Evolutionary conservation across 2,113 vertebrate genomes (phyloP), one percentile per base, ranked within the genome.

Genomic region (Leucopsar rothschildi): DNA sequence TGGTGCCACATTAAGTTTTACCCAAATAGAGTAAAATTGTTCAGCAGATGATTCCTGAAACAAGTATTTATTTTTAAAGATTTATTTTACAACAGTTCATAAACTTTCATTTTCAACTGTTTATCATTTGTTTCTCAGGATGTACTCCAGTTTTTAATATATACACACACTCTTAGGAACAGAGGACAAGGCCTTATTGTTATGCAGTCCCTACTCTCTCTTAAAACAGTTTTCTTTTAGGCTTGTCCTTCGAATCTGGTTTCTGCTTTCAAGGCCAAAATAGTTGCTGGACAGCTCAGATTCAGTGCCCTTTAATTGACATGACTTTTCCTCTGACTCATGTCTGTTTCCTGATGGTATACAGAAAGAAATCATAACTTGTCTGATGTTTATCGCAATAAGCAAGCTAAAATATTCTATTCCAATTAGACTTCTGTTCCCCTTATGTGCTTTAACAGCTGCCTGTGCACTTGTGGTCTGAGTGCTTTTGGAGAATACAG

Each of bases 1-100:
- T 73, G 35, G n/a, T 61, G 12, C 20, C 29, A 63, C 39, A 65
- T 61, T 76, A n/a, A 40, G 29, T 92, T 94, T 95, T 80, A 77
- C 49, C 59, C 50, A 76, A 82, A 72, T 60, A 17, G 31, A 76
- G 33, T 69, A 92, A 96, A 96, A 87, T 93, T 81, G 11, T 90
- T 95, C 68, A 86, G 56, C 23, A 95, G 77, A 82, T 90, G 92
- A 90, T 33, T 85, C 61, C 71, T 95, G 71, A 77, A 96, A 96
- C 49, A 89, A 68, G 37, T 44, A 40, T 93, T 84, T 88, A 15
- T 70, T 90, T 87, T 72, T 73, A 52, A 66, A 86, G 40, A 7
- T 75, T 24, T 68, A 28, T 91, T 91, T 88, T 80, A 72, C 63
- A 76, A 24, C 2, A 11, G 40, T 55, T 82, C 29, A 50, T 83